Percentiles rank a stretch among this genome's conserved stretches.
Conservation (phyloP, 2,797 vertebrate species). For the Phoxinus dragarum region DNA sequence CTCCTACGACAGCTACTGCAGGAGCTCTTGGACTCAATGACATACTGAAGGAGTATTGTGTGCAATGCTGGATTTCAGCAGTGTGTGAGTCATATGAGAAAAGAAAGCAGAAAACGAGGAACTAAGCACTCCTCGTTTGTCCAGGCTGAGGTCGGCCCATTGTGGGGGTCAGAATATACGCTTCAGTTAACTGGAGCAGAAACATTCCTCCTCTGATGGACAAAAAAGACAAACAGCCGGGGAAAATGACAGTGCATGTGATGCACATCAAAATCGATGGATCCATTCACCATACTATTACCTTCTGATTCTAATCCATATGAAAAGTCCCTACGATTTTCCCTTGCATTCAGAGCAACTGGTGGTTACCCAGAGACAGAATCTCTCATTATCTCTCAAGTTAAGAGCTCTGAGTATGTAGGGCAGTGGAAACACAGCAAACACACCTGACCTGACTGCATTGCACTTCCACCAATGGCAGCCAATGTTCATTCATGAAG, state of each 20-base stretch:
- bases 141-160: conserved; percentile 68
- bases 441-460: conserved; percentile 76
- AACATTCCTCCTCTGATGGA: conserved; percentile 68
- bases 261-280: not conserved
- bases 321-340: not conserved
- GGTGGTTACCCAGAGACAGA: not conserved
- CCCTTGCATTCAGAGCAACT: not conserved
- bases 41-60: conserved; percentile 39
- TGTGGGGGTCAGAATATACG: conserved; percentile 72
- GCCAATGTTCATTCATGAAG: conserved; percentile 60
- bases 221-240: conserved; percentile 24
- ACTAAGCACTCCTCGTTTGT: conserved; percentile 26
- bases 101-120: conserved; percentile 14
- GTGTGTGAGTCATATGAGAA: conserved; percentile 37
- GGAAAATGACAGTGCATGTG: not conserved
- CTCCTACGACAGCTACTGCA: not conserved
- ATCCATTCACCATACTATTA: conserved; percentile 9
- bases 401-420: conserved; percentile 46
- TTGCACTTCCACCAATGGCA: conserved; percentile 71
- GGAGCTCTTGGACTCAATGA: not conserved
- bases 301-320: not conserved
- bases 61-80: conserved; percentile 27
- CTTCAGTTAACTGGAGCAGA: conserved; percentile 80
- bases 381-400: not conserved
- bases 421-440: conserved; percentile 59